Evolutionary conservation across 64 coral and sea anemone genomes (phyloP).

Genomic region (Montipora foliosa): DNA sequence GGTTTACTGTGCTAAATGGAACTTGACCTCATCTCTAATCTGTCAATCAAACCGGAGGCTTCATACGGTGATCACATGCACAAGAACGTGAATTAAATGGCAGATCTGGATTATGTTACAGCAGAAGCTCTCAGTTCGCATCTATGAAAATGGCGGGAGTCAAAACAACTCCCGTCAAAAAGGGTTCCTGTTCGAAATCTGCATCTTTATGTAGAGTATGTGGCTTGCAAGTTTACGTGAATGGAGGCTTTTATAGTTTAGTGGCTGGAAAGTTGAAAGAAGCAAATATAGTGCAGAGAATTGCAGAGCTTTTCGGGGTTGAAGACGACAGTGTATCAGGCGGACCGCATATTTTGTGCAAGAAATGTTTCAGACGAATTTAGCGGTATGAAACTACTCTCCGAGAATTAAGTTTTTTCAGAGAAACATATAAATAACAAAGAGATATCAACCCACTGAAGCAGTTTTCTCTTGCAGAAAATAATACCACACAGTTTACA

Average conservation of each 20-base stretch:
- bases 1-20: too few relatives aligned
- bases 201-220: neutral
- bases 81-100: too few relatives aligned
- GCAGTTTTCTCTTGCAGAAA: too few relatives aligned
- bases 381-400: neutral
- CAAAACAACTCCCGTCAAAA: neutral
- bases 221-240: neutral
- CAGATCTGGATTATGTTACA: too few relatives aligned
- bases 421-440: neutral
- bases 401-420: neutral
- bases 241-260: neutral
- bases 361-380: constrained; percentile 10
- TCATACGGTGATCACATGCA: too few relatives aligned
- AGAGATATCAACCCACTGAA: neutral
- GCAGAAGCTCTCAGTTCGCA: too few relatives aligned
- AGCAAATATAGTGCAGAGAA: neutral
- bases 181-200: neutral
- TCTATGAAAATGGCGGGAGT: too few relatives aligned
- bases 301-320: constrained; percentile 12
- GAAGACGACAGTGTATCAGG: neutral
- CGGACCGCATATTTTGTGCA: neutral
- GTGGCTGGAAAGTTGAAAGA: constrained; percentile 15
- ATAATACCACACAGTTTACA: too few relatives aligned
- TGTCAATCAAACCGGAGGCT: too few relatives aligned
- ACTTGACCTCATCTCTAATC: too few relatives aligned